These are phyloP conservation scores for Aphelenchoides bicaudatus DNA, from an alignment of 2,888 invertebrate genomes.

Conservation along the genomic window DNA sequence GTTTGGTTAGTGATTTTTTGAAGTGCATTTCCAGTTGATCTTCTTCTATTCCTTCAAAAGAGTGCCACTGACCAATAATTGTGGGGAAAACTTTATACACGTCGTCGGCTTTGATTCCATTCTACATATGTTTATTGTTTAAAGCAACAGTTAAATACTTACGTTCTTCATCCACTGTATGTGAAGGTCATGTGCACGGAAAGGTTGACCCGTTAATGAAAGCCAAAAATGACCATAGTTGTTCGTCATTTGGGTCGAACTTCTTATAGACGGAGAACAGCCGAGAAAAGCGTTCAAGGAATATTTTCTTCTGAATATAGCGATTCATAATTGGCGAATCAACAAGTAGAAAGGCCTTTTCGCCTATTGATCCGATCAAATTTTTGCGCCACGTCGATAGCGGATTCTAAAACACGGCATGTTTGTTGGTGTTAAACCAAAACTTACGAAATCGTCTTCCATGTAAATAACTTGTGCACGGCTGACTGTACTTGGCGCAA, in stretches of 20 bases:
- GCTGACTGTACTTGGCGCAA: constrained; percentile 34
- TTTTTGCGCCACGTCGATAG: constrained; percentile 1
- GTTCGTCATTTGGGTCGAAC: not conserved
- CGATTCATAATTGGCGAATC: constrained; percentile 5
- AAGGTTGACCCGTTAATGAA: not conserved
- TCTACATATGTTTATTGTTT: not conserved
- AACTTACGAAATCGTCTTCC: constrained; percentile 25
- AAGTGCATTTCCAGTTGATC: constrained; percentile 20
- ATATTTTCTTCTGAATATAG: not conserved
- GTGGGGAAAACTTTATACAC: not conserved
- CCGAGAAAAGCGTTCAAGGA: not conserved
- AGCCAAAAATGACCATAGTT: not conserved
- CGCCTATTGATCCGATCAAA: not conserved
- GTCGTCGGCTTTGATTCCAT: not conserved
- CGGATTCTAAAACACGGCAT: constrained; percentile 4
- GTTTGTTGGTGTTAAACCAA: no score
- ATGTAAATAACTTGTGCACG: constrained; percentile 35
- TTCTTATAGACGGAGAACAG: constrained; percentile 1
- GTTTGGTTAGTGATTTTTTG: constrained; percentile 22
- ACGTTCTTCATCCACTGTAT: constrained; percentile 1
- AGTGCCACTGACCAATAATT: constrained; percentile 27
- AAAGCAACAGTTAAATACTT: not conserved
- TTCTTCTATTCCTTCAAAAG: constrained; percentile 7
- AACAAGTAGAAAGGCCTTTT: not conserved
- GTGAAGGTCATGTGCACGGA: not conserved